These are phyloP conservation scores for Lycophotia porphyrea DNA, from an alignment of 2,888 invertebrate genomes.

Conservation along the genomic window DNA sequence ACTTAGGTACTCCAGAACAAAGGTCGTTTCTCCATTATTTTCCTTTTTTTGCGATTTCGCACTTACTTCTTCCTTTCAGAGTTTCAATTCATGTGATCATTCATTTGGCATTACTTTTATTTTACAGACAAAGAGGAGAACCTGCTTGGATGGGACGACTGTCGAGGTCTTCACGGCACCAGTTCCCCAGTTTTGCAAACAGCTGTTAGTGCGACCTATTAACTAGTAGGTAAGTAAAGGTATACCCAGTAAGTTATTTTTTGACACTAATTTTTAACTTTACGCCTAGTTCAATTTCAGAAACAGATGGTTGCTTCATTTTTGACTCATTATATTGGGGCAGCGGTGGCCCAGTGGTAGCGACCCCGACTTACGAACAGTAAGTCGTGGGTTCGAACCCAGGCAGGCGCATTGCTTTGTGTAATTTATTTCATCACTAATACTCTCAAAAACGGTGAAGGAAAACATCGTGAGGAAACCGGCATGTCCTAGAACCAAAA, in stretches of 20 bases:
- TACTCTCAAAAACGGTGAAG: too few relatives aligned
- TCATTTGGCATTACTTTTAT: neutral
- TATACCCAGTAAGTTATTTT: neutral
- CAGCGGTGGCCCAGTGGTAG: too few relatives aligned
- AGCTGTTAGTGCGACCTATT: neutral
- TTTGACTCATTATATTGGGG: too few relatives aligned
- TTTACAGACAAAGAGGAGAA: neutral
- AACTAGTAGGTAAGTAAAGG: neutral
- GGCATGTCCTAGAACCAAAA: too few relatives aligned
- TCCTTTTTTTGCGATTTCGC: neutral
- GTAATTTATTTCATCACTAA: too few relatives aligned
- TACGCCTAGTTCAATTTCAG: neutral
- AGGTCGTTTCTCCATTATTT: neutral
- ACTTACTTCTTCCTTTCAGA: neutral
- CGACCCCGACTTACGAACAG: too few relatives aligned
- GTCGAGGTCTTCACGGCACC: too few relatives aligned
- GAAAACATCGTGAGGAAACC: too few relatives aligned
- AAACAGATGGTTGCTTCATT: neutral
- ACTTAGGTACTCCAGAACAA: neutral
- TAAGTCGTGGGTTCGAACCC: too few relatives aligned
- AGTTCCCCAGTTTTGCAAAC: neutral
- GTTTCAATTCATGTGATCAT: neutral
- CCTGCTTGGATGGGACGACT: too few relatives aligned
- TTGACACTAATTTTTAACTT: neutral
- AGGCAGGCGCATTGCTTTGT: too few relatives aligned